Evolutionary conservation across 1,140 invertebrate species (phyloP), one percentile per base, ranked within the genome.

Genomic region (Drosophila quadrilineata): DNA sequence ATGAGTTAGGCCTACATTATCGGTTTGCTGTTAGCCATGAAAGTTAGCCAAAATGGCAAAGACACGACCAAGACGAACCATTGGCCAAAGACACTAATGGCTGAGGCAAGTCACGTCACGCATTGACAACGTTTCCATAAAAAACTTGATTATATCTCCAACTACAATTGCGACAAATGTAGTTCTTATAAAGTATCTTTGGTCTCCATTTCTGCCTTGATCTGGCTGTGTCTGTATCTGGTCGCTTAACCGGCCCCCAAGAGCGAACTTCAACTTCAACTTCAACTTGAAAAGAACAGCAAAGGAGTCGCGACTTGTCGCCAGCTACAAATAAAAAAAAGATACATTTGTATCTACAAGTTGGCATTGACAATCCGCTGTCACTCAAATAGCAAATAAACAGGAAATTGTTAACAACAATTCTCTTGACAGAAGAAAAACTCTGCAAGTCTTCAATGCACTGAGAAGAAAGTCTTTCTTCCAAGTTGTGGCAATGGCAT

Each of bases 261-360:
- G 71, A 65, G 70, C 66, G 59, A n/a, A n/a, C n/a, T 52, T 56
- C 19, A 45, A 33, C 49, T 46, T 58, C 12, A 40, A 40, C 60
- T 64, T 50, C 0, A 43, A 57, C 56, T 66, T 66, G 45, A 66
- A 52, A 41, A 60, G 57, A 52, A 57, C 48, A 60, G 31, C 72
- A 76, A 72, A 68, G 74, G 73, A 50, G 12, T 49, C 16, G 35
- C n/a, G n/a, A n/a, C n/a, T n/a, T n/a, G n/a, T n/a, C n/a, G 22
- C n/a, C n/a, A 54, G 22, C 31, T 31, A 56, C 43, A 33, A 6
- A 49, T 3, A 8, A 28, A 54, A 24, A 70, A 64, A 50, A 73
- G 65, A 70, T 84, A 85, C 77, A 84, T 85, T 85, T 85, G 77
- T 73, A 84, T 46, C 73, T 84, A 85, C 77, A 85, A 74, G 33